Conservation (phyloP, 2,888 invertebrate species). For the Orthosia gracilis region DNA sequence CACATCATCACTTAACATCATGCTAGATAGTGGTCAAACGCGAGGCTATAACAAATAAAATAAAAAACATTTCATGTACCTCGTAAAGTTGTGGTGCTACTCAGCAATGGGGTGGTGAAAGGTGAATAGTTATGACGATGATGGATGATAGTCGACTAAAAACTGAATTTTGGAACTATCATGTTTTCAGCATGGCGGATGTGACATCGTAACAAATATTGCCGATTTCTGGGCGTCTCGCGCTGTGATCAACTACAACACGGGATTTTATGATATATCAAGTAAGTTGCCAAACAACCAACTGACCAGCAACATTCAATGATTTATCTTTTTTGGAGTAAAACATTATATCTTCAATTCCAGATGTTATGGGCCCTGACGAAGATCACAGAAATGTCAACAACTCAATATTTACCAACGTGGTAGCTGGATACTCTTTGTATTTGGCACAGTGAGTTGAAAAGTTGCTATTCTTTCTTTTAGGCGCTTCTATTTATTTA, state of each 20-base stretch:
- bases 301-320: not conserved
- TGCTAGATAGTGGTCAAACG: too few relatives aligned
- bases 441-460: conserved; percentile 90
- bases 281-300: conserved; percentile 76
- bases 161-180: not conserved
- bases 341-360: conserved; percentile 47
- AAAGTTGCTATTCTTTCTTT: not conserved
- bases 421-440: conserved; percentile 90
- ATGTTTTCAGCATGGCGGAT: conserved; percentile 88
- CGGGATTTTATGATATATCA: conserved; percentile 87
- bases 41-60: too few relatives aligned
- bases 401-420: conserved; percentile 92
- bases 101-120: not conserved
- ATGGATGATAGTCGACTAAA: too few relatives aligned
- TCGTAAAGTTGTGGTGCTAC: too few relatives aligned
- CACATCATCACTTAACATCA: too few relatives aligned
- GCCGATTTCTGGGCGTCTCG: conserved; percentile 92
- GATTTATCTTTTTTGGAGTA: not conserved
- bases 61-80: too few relatives aligned
- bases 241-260: conserved; percentile 87
- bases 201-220: conserved; percentile 90
- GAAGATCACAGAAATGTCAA: conserved; percentile 91
- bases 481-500: not conserved
- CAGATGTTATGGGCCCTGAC: conserved; percentile 92
- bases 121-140: not conserved